Conservation (phyloP, 1,140 invertebrate species). For the Pararge aegeria region DNA sequence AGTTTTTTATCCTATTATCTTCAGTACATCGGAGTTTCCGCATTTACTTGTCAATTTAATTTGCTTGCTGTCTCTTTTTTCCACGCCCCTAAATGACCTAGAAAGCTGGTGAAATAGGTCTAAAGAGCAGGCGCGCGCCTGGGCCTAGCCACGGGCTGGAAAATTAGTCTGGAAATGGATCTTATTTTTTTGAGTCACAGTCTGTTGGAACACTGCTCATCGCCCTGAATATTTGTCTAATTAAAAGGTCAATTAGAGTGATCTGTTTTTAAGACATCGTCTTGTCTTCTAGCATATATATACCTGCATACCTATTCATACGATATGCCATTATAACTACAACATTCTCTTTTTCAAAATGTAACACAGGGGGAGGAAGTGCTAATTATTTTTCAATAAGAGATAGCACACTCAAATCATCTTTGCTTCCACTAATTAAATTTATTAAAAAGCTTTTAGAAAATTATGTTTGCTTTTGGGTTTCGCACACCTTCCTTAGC, state of each 20-base stretch:
- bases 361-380: too few species aligned
- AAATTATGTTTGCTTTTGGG: too few species aligned
- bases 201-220: background rate
- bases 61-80: constrained; percentile 31
- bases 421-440: too few species aligned
- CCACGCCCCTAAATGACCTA: constrained; percentile 49
- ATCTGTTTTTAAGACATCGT: background rate
- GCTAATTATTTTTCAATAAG: too few species aligned
- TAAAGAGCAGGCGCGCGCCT: constrained; percentile 45
- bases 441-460: too few species aligned
- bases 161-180: constrained; percentile 18
- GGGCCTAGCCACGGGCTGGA: constrained; percentile 31
- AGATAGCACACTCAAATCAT: too few species aligned
- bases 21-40: constrained; percentile 21
- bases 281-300: too few species aligned
- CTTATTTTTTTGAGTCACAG: background rate
- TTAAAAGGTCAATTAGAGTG: constrained; percentile 26
- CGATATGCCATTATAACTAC: too few species aligned
- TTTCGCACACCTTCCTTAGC: too few species aligned
- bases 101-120: constrained; percentile 45
- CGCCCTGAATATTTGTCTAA: constrained; percentile 12
- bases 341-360: too few species aligned
- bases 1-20: constrained; percentile 19
- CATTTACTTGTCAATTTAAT: constrained; percentile 29
- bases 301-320: too few species aligned